A percentile compares a stretch with the other conserved stretches of the same genome.
These are phyloP conservation scores for Sipha flava DNA, from an alignment of 1,140 invertebrate species.

Conservation along the genomic window DNA sequence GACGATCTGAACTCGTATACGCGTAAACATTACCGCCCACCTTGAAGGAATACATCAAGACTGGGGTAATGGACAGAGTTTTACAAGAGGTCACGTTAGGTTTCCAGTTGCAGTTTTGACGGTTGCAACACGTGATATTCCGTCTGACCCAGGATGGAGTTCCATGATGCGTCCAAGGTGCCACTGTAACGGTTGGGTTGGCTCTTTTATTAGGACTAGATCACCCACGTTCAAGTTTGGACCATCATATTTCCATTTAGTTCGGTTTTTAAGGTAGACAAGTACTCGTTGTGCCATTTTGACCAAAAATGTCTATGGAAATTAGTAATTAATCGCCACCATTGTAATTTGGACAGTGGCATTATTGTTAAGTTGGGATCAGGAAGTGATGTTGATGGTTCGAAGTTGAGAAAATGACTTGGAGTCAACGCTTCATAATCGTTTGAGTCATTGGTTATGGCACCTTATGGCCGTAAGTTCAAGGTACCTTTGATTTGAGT, in stretches of 20 bases:
- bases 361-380: constrained; percentile 2
- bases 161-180: not conserved
- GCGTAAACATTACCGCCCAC: not conserved
- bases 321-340: constrained; percentile 35
- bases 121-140: not conserved
- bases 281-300: constrained; percentile 39
- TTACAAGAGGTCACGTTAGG: not conserved
- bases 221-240: not conserved
- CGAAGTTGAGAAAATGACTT: constrained; percentile 39
- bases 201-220: not conserved
- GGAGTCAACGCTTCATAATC: constrained; percentile 40
- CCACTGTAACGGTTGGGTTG: constrained; percentile 18
- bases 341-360: constrained; percentile 32
- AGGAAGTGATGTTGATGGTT: constrained; percentile 23
- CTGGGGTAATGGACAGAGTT: constrained; percentile 13
- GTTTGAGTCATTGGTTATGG: constrained; percentile 40
- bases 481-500: constrained; percentile 39
- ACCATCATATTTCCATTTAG: constrained; percentile 38
- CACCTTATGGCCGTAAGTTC: constrained; percentile 43
- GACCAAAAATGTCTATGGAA: constrained; percentile 38
- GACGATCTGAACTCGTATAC: too few species aligned
- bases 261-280: constrained; percentile 37
- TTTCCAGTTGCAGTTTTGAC: constrained; percentile 1
- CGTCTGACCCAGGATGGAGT: constrained; percentile 19
- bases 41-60: constrained; percentile 39